These are phyloP conservation scores for Lytechinus variegatus DNA, from an alignment of 35 echinoderm and acorn worm species.

Conservation along the genomic window DNA sequence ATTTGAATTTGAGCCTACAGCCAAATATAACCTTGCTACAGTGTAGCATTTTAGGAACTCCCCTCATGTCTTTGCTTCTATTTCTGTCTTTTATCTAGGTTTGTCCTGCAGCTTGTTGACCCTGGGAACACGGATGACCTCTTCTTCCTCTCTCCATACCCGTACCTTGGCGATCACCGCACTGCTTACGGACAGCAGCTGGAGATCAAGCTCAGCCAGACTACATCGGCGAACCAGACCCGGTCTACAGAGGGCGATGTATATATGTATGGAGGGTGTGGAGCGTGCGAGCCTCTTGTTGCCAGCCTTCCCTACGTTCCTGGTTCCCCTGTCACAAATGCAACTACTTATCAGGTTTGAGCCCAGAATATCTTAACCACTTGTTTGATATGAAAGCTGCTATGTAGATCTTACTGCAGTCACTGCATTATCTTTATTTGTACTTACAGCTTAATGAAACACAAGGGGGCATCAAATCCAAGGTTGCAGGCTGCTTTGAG, in stretches of 20 bases:
- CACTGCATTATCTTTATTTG: too few relatives aligned
- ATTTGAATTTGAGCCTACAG: too few relatives aligned
- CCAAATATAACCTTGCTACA: too few relatives aligned
- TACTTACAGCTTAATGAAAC: too few relatives aligned
- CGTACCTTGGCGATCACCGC: slow-evolving; percentile 73
- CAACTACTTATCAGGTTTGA: slow-evolving; percentile 70
- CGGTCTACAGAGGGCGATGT: slow-evolving; percentile 72
- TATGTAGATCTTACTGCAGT: too few relatives aligned
- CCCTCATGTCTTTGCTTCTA: not conserved
- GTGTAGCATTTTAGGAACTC: too few relatives aligned
- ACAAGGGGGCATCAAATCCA: too few relatives aligned
- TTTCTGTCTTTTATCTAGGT: slow-evolving; percentile 53
- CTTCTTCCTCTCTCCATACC: slow-evolving; percentile 77
- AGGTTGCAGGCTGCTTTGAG: too few relatives aligned
- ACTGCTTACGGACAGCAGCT: slow-evolving; percentile 88
- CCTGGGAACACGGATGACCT: slow-evolving; percentile 61
- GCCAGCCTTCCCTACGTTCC: slow-evolving; percentile 58
- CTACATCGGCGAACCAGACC: slow-evolving; percentile 64
- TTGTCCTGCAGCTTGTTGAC: slow-evolving; percentile 75
- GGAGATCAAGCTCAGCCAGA: slow-evolving; percentile 83
- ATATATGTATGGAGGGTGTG: slow-evolving; percentile 68
- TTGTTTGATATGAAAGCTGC: too few relatives aligned
- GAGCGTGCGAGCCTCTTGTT: slow-evolving; percentile 64
- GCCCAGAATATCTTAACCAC: not conserved
- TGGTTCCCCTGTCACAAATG: slow-evolving; percentile 51